These are phyloP conservation scores for Petrocephalus zakoni DNA, from an alignment of 2,113 vertebrate species.

Conservation along the genomic window DNA sequence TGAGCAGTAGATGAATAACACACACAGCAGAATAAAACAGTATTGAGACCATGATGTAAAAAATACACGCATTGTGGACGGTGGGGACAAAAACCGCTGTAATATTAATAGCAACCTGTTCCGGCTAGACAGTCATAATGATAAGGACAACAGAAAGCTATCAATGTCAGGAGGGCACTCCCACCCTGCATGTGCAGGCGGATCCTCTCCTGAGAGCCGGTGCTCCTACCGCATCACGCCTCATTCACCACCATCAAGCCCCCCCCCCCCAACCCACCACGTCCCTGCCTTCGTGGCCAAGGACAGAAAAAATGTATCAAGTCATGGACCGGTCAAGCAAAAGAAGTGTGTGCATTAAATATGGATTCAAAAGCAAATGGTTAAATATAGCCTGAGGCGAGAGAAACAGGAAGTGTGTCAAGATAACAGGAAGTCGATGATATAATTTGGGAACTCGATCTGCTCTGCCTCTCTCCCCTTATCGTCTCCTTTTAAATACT, in stretches of 20 bases:
- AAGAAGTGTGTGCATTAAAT: background rate
- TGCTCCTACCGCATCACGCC: background rate
- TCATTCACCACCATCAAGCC: background rate
- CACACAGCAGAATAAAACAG: background rate
- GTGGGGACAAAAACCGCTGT: background rate
- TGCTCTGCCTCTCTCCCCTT: background rate
- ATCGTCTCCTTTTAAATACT: background rate
- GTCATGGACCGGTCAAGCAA: background rate
- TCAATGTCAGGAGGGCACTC: background rate
- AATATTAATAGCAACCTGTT: background rate
- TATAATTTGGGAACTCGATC: background rate
- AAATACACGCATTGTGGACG: background rate
- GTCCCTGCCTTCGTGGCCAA: background rate
- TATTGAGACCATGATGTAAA: background rate
- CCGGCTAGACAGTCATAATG: background rate
- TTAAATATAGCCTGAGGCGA: background rate
- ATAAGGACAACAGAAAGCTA: background rate
- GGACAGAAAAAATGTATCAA: background rate
- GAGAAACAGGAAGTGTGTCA: conserved; percentile 8
- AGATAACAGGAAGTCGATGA: conserved; percentile 21
- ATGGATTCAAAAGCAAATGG: background rate
- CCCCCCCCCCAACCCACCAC: background rate
- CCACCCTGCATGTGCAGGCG: background rate
- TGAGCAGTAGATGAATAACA: background rate
- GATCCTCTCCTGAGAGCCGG: background rate